Evolutionary conservation across 2,888 invertebrate genomes (phyloP).

Genomic region (Thymelicus acteon): DNA sequence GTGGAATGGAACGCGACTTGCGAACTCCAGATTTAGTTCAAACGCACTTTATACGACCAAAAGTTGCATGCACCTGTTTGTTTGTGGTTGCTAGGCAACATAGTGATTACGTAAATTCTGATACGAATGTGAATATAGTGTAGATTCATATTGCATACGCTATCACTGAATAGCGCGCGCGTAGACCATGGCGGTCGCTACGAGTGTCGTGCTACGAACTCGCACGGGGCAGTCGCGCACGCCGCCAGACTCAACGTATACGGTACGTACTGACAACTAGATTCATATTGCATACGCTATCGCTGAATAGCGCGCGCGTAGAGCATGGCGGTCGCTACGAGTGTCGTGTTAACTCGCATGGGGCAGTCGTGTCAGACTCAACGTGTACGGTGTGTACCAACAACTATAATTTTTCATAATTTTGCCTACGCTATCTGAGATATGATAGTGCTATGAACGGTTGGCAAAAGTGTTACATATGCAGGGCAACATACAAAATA

Average conservation of each 20-base stretch:
- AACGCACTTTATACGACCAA: no score
- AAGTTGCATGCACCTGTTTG: no score
- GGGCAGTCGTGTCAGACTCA: constrained; percentile 88
- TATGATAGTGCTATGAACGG: no score
- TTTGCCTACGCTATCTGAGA: no score
- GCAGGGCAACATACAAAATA: no score
- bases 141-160: constrained; percentile 71
- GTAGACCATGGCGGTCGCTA: constrained; percentile 94
- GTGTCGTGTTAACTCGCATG: constrained; percentile 91
- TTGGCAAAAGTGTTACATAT: no score
- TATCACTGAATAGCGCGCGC: constrained; percentile 90
- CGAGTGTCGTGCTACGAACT: constrained; percentile 91
- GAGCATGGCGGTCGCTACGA: constrained; percentile 95
- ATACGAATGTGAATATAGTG: no score
- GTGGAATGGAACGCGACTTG: no score
- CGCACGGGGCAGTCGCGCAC: constrained; percentile 89
- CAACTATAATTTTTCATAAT: not conserved
- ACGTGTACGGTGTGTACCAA: constrained; percentile 88
- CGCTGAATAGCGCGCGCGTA: constrained; percentile 89
- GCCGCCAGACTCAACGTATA: constrained; percentile 92
- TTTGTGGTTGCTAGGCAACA: no score
- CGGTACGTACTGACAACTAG: constrained; percentile 81
- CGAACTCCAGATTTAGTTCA: no score
- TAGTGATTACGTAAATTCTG: no score
- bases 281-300: constrained; percentile 82